Base-by-base conservation (phyloP, 2,888 invertebrate genomes). In the Euzophera pinguis region DNA sequence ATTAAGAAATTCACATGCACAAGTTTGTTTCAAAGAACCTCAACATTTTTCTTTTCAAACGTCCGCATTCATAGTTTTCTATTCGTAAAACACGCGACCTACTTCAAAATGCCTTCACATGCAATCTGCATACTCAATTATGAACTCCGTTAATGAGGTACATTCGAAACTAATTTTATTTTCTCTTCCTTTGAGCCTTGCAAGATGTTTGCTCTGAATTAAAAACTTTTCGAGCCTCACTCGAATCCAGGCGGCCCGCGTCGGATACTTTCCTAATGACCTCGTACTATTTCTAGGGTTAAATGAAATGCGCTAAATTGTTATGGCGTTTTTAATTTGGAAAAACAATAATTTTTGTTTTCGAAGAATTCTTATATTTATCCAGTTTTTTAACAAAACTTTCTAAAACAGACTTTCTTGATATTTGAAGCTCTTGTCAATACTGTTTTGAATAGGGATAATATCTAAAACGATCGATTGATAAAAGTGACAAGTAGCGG, bases 151-250 rank as follows among this genome's bases (percentile, higher is more conserved):
- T 85, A 84, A 84, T 81, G 79, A 83, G 78, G 74, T 74, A 64
- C 71, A 72, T 71, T 71, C 62, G 59, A 71, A 79, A 78, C 78
- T 77, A 78, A 78, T 81, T 84, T 81, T 81, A 79, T 81, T 81
- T 81, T 71, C 74, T 69, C 29, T 73, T 69, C 45, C 74, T 69
- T 67, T 59, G 61, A 67, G 65, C 74, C 75, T 75, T 75, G 75
- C 61, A 69, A 69, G 73, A 81, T 79, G 77, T 81, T 84, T 78
- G 75, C 74, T 68, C 83, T 79, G 73, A 82, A 83, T 81, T 83
- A 81, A 84, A 85, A 85, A 84, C 75, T 83, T 84, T 76, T 69
- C 65, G 61, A 61, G 78, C 74, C 70, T 67, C 55, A 62, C 73
- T 70, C 62, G 54, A 56, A 58, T 62, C 62, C 63, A 65, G 64